These are phyloP conservation scores for Acanthurus tractus DNA, from an alignment of 2,797 vertebrate species.

Conservation along the genomic window DNA sequence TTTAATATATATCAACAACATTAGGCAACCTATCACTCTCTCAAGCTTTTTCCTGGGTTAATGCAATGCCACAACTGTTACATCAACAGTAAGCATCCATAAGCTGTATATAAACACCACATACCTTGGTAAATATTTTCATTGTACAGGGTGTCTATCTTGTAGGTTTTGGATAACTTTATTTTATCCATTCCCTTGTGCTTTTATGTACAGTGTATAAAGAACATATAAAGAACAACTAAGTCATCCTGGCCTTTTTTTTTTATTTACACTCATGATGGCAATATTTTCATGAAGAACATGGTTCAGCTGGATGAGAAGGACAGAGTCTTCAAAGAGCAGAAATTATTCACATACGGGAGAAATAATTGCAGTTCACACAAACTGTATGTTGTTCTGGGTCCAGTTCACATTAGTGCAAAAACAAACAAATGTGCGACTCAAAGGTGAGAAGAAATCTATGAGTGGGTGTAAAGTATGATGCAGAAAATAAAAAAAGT, in stretches of 20 bases:
- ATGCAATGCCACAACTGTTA: conserved; percentile 50
- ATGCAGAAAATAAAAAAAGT: not conserved
- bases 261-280: not conserved
- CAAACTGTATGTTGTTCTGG: conserved; percentile 15
- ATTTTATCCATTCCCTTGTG: conserved; percentile 79
- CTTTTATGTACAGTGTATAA: conserved; percentile 87
- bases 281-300: not conserved
- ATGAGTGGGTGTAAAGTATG: not conserved
- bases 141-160: conserved; percentile 89
- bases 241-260: conserved; percentile 42
- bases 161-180: conserved; percentile 88
- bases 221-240: conserved; percentile 76
- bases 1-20: conserved; percentile 42
- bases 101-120: conserved; percentile 74
- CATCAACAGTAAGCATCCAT: conserved; percentile 60
- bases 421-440: conserved; percentile 1
- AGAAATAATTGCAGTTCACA: not conserved
- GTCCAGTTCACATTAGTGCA: conserved; percentile 25
- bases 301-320: not conserved
- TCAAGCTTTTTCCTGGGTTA: conserved; percentile 35
- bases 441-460: conserved; percentile 1
- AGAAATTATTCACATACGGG: not conserved
- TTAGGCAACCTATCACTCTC: conserved; percentile 36
- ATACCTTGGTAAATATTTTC: conserved; percentile 85
- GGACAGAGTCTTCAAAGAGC: not conserved